Percentiles rank a stretch among this genome's conserved stretches.
These are phyloP conservation scores for Dendrocopos noguchii DNA, from an alignment of 2,113 vertebrate genomes.

Conservation along the genomic window DNA sequence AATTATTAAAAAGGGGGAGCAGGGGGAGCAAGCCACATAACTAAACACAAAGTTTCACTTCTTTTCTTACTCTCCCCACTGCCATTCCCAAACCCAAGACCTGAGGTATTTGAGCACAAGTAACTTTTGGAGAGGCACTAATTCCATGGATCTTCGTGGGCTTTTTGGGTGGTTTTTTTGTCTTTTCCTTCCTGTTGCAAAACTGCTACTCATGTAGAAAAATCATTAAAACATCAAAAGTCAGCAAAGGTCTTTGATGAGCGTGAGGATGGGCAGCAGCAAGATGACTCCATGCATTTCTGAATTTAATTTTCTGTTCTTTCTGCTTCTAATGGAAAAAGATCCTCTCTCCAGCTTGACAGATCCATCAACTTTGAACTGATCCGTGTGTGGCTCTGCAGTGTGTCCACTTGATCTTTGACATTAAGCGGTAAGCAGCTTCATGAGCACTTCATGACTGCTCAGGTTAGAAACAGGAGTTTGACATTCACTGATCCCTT, in stretches of 20 bases:
- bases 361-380: neutral
- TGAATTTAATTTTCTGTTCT: slow-evolving; percentile 42
- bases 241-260: slow-evolving; percentile 8
- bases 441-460: neutral
- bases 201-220: neutral
- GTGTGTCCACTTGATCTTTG: neutral
- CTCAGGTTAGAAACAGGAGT: neutral
- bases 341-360: neutral
- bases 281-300: neutral
- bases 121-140: neutral
- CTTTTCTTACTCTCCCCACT: neutral
- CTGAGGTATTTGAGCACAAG: neutral
- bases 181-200: neutral
- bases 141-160: neutral
- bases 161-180: neutral
- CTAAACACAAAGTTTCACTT: slow-evolving; percentile 9
- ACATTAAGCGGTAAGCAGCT: neutral
- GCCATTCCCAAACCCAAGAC: neutral
- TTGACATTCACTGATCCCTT: neutral
- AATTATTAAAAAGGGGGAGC: neutral
- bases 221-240: neutral
- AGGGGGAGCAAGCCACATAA: neutral
- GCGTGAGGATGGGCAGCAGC: neutral
- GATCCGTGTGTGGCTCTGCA: neutral
- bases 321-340: neutral